phyloP scores from a whole-genome alignment of 2,888 invertebrate species.

The Synergus itoensis region DNA sequence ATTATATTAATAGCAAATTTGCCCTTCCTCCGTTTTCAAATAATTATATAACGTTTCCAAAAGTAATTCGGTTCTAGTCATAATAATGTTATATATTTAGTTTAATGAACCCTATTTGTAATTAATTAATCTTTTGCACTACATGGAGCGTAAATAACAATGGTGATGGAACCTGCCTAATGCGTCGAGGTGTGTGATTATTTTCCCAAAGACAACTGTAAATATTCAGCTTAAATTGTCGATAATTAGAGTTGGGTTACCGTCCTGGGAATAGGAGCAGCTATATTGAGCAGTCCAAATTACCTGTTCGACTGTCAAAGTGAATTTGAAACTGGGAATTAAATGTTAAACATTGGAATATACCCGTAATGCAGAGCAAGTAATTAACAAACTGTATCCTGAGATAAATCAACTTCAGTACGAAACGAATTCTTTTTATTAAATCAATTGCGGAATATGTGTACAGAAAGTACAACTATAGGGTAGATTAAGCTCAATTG shows the following conservation, averaged over 20 bases:
- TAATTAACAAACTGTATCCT: conserved; percentile 21
- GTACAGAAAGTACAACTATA: background rate
- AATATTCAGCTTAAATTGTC: conserved; percentile 58
- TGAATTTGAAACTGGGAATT: conserved; percentile 54
- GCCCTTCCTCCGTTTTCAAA: no score
- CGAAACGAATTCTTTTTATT: background rate
- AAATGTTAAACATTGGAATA: conserved; percentile 14
- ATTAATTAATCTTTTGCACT: conserved; percentile 13
- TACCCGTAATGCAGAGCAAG: conserved; percentile 15
- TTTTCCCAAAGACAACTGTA: conserved; percentile 54
- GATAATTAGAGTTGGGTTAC: conserved; percentile 54
- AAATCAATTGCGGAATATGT: background rate
- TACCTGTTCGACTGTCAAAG: conserved; percentile 54
- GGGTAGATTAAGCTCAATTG: background rate
- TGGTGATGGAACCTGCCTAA: conserved; percentile 10
- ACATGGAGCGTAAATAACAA: conserved; percentile 12
- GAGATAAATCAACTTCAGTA: background rate
- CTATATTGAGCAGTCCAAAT: conserved; percentile 50
- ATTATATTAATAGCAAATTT: no score
- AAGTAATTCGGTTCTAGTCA: background rate
- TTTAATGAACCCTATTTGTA: background rate
- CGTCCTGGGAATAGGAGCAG: conserved; percentile 51
- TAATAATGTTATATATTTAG: background rate
- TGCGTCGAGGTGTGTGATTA: conserved; percentile 10
- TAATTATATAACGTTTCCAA: no score